A percentile compares a stretch with the other conserved stretches of the same genome.
Evolutionary conservation across 2,113 vertebrate genomes (phyloP).

Genomic region (Lagopus leucura): DNA sequence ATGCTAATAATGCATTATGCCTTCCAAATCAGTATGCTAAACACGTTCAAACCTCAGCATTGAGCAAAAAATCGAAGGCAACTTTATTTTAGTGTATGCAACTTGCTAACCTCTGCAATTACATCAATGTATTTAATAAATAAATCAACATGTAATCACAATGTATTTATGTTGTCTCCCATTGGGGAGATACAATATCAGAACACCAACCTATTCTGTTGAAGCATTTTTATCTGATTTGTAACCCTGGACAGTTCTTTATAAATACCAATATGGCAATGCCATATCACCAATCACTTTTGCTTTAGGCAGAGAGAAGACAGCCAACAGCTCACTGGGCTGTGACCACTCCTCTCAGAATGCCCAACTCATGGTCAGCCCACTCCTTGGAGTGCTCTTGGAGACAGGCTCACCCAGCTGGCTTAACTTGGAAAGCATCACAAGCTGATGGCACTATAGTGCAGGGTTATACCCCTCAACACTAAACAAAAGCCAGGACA

Average conservation of each 20-base stretch:
- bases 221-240: not conserved
- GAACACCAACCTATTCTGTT: not conserved
- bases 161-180: not conserved
- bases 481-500: not conserved
- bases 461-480: not conserved
- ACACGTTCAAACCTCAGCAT: not conserved
- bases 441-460: not conserved
- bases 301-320: not conserved
- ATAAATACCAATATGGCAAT: not conserved
- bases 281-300: not conserved
- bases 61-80: not conserved
- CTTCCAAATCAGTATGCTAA: not conserved
- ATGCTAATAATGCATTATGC: not conserved
- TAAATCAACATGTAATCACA: not conserved
- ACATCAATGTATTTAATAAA: not conserved
- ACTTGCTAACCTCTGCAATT: not conserved
- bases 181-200: not conserved
- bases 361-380: accelerated
- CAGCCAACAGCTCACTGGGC: not conserved
- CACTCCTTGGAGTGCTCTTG: not conserved
- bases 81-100: not conserved
- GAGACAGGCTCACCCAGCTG: not conserved
- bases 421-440: not conserved
- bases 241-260: not conserved
- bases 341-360: not conserved